A percentile compares a stretch with the other conserved stretches of the same genome.
Evolutionary conservation across 2,888 invertebrate genomes (phyloP).

Genomic region (Euzetes globulus): DNA sequence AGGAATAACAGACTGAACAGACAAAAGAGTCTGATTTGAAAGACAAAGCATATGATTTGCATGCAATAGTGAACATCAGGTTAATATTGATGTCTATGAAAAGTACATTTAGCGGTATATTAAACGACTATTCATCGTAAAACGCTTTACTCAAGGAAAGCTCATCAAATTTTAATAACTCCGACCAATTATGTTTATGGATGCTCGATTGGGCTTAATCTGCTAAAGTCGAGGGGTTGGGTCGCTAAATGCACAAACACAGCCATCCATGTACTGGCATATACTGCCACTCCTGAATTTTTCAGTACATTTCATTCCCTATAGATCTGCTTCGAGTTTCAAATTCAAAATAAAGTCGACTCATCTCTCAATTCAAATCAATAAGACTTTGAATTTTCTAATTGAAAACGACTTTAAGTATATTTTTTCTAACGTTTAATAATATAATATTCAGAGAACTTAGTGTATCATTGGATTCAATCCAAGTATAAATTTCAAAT

Average conservation of each 20-base stretch:
- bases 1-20: not conserved
- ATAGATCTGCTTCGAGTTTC: not conserved
- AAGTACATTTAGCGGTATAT: slow-evolving; percentile 2
- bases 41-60: slow-evolving; percentile 25
- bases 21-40: not conserved
- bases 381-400: too few species aligned
- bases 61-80: not conserved
- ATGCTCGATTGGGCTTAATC: slow-evolving; percentile 14
- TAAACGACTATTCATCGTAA: slow-evolving; percentile 22
- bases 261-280: not conserved
- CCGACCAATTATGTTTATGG: slow-evolving; percentile 20
- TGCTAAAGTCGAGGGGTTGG: slow-evolving; percentile 24
- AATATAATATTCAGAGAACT: too few species aligned
- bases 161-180: slow-evolving; percentile 20
- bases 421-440: too few species aligned
- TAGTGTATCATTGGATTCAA: too few species aligned
- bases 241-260: slow-evolving; percentile 11
- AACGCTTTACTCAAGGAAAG: slow-evolving; percentile 13
- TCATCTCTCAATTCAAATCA: too few species aligned
- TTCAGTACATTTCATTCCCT: slow-evolving; percentile 7
- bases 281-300: slow-evolving; percentile 19
- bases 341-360: not conserved
- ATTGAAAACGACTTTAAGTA: too few species aligned
- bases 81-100: not conserved
- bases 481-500: too few species aligned